These are phyloP conservation scores for Chiloscyllium punctatum DNA, from an alignment of 2,797 vertebrate genomes.

Conservation along the genomic window DNA sequence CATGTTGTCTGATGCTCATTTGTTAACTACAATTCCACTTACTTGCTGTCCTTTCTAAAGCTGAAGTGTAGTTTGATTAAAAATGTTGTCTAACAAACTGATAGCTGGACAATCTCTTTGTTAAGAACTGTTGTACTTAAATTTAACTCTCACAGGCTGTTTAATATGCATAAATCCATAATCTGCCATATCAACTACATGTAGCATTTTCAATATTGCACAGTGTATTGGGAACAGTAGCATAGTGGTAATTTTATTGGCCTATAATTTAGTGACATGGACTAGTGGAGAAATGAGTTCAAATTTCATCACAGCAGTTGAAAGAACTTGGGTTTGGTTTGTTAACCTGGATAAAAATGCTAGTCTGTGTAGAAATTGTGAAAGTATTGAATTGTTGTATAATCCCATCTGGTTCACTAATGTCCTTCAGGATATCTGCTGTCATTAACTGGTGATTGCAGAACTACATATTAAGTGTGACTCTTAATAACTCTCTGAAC, in stretches of 20 bases:
- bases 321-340: neutral
- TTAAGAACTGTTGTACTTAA: neutral
- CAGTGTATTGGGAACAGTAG: neutral
- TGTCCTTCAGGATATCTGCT: neutral
- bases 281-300: neutral
- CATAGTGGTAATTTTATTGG: neutral
- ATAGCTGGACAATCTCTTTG: neutral
- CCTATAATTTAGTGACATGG: neutral
- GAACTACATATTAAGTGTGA: neutral
- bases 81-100: neutral
- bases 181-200: neutral
- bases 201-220: neutral
- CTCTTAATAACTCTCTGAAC: neutral
- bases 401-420: neutral
- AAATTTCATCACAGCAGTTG: too few relatives aligned
- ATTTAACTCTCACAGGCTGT: neutral
- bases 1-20: neutral
- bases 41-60: neutral
- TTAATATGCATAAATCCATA: neutral
- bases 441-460: neutral
- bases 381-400: neutral
- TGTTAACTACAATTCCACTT: neutral
- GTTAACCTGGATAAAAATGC: neutral
- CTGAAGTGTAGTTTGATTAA: neutral
- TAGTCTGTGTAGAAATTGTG: too few relatives aligned